A percentile compares a stretch with the other conserved stretches of the same genome.
These are phyloP conservation scores for Rhabdornis inornatus DNA, from an alignment of 2,113 vertebrate genomes.

Conservation along the genomic window DNA sequence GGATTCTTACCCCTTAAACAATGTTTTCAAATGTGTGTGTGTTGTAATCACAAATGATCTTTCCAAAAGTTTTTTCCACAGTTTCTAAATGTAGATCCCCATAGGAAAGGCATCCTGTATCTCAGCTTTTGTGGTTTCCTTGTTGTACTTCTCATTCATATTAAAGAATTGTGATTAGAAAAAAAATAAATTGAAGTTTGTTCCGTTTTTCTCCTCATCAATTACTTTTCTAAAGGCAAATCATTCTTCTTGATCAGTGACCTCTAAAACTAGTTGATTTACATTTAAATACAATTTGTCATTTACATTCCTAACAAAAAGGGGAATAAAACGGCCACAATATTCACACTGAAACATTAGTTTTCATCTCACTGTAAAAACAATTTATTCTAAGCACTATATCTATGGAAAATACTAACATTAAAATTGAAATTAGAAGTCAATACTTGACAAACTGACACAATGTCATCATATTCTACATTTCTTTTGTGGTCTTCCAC, in stretches of 20 bases:
- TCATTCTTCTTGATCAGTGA: background rate
- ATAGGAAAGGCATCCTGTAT: background rate
- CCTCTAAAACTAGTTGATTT: background rate
- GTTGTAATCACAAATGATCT: background rate
- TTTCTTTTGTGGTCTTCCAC: background rate
- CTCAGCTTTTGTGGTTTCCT: background rate
- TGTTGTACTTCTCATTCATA: background rate
- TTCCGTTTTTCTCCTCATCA: background rate
- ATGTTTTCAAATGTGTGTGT: background rate
- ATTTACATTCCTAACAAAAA: background rate
- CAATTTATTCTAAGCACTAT: background rate
- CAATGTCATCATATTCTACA: background rate
- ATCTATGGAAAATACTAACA: background rate
- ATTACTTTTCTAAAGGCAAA: background rate
- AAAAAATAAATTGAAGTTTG: background rate
- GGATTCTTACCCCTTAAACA: background rate
- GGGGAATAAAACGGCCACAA: background rate
- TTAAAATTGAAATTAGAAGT: background rate
- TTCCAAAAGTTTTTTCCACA: background rate
- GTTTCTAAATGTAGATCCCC: background rate
- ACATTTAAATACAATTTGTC: background rate
- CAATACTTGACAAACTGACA: background rate
- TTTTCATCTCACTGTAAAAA: background rate
- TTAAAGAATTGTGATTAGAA: background rate
- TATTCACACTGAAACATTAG: background rate